Percentiles rank a stretch among this genome's conserved stretches.
phyloP scores from a whole-genome alignment of 2,888 invertebrate genomes.

The Oscheius sp. region DNA sequence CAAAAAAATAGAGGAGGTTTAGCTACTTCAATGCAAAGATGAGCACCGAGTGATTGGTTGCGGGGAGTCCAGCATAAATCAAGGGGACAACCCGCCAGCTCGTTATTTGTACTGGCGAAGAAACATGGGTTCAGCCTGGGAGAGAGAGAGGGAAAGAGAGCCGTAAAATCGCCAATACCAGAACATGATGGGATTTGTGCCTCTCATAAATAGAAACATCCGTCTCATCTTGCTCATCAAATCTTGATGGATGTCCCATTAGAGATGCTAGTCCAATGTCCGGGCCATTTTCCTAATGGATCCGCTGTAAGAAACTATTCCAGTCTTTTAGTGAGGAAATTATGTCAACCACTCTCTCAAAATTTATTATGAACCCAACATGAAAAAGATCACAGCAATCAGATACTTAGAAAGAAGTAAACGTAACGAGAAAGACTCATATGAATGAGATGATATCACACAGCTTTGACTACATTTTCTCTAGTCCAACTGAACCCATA shows the following conservation, averaged over 20 bases:
- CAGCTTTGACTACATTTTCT: constrained; percentile 31
- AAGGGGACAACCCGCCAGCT: too few species aligned
- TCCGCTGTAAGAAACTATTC: background rate
- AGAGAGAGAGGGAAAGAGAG: background rate
- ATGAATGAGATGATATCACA: constrained; percentile 19
- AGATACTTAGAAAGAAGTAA: constrained; percentile 13
- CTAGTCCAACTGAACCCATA: constrained; percentile 24
- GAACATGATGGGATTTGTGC: too few species aligned
- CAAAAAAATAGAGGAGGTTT: too few species aligned
- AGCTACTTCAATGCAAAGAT: too few species aligned
- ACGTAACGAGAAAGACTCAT: constrained; percentile 17
- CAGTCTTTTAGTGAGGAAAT: background rate
- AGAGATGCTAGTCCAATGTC: background rate
- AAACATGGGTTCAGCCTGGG: background rate
- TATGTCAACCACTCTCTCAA: background rate
- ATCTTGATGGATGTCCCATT: constrained; percentile 1
- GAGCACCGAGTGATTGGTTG: too few species aligned
- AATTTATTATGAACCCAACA: background rate
- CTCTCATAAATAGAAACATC: background rate
- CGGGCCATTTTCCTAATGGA: background rate
- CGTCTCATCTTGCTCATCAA: background rate
- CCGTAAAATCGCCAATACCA: too few species aligned
- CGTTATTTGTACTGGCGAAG: too few species aligned
- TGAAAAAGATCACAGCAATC: background rate
- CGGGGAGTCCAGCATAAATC: too few species aligned